A percentile compares a stretch with the other conserved stretches of the same genome.
Conservation (phyloP, 1,140 invertebrate species). For the Drosophila tropicalis region DNA sequence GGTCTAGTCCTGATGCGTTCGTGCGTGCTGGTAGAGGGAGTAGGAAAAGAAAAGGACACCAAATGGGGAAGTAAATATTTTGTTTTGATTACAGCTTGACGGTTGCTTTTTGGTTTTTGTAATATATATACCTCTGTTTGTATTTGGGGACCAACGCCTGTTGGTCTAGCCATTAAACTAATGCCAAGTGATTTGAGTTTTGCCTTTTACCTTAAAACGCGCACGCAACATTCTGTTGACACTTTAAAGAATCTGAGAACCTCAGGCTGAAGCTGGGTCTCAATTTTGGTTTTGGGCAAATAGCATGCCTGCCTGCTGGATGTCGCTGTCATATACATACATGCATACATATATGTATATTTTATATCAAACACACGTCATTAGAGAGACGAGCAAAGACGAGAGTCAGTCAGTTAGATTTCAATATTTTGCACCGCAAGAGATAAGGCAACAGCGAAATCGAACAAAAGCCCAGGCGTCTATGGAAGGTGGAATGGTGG, state of each 20-base stretch:
- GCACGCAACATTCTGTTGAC: conserved; percentile 67
- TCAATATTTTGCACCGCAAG: conserved; percentile 70
- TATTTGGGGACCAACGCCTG: conserved; percentile 49
- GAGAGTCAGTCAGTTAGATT: conserved; percentile 69
- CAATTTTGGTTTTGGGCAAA: not conserved
- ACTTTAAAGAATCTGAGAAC: conserved; percentile 66
- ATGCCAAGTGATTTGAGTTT: conserved; percentile 76
- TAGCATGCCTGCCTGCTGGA: conserved; percentile 19
- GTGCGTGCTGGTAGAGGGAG: conserved; percentile 43
- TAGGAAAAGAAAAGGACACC: not conserved
- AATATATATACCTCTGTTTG: too few species aligned
- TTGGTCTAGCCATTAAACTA: conserved; percentile 73
- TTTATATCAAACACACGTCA: conserved; percentile 80
- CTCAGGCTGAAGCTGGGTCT: conserved; percentile 1
- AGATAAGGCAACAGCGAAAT: conserved; percentile 37
- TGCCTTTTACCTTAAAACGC: conserved; percentile 50
- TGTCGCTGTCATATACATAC: conserved; percentile 24
- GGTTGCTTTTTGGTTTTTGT: conserved; percentile 44
- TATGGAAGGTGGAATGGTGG: conserved; percentile 16
- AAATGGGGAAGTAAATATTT: conserved; percentile 40
- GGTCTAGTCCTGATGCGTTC: conserved; percentile 46
- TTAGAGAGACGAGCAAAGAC: conserved; percentile 58
- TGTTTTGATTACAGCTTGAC: conserved; percentile 78
- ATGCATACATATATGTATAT: conserved; percentile 71
- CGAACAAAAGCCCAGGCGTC: conserved; percentile 39